These are phyloP conservation scores for Drosophila picticornis DNA, from an alignment of 2,888 invertebrate species.

Conservation along the genomic window DNA sequence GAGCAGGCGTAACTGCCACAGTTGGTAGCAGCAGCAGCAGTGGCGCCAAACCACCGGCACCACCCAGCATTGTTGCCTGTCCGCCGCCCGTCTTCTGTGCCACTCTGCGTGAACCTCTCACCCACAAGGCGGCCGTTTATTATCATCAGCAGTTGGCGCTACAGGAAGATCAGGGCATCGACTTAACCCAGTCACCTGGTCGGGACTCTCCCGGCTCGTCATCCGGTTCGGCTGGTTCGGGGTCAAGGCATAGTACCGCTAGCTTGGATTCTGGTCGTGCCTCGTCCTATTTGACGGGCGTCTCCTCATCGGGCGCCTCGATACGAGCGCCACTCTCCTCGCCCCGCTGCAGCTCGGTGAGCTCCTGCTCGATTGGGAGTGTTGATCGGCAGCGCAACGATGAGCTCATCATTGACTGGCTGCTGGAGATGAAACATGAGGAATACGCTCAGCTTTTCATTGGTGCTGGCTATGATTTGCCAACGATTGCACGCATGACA, in stretches of 20 bases:
- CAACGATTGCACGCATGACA: constrained; percentile 99
- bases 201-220: constrained; percentile 96
- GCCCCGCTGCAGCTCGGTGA: constrained; percentile 90
- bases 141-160: constrained; percentile 93
- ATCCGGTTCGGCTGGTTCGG: constrained; percentile 94
- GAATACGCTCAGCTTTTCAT: constrained; percentile 97
- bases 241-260: constrained; percentile 95
- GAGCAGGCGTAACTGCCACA: constrained; percentile 60
- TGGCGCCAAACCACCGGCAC: constrained; percentile 82
- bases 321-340: constrained; percentile 86
- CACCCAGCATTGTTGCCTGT: constrained; percentile 81
- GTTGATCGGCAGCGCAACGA: constrained; percentile 93
- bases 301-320: constrained; percentile 82
- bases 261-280: constrained; percentile 95
- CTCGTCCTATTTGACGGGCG: constrained; percentile 89
- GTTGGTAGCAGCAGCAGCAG: constrained; percentile 66
- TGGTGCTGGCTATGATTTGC: constrained; percentile 98
- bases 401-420: constrained; percentile 97
- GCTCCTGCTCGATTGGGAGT: constrained; percentile 91
- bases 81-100: constrained; percentile 90
- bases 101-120: constrained; percentile 88
- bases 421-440: constrained; percentile 96
- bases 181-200: constrained; percentile 96
- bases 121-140: constrained; percentile 91
- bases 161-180: constrained; percentile 95